Percentiles rank a stretch among this genome's conserved stretches.
Conservation (phyloP, 2,113 vertebrate genomes). For the Chamaea fasciata region DNA sequence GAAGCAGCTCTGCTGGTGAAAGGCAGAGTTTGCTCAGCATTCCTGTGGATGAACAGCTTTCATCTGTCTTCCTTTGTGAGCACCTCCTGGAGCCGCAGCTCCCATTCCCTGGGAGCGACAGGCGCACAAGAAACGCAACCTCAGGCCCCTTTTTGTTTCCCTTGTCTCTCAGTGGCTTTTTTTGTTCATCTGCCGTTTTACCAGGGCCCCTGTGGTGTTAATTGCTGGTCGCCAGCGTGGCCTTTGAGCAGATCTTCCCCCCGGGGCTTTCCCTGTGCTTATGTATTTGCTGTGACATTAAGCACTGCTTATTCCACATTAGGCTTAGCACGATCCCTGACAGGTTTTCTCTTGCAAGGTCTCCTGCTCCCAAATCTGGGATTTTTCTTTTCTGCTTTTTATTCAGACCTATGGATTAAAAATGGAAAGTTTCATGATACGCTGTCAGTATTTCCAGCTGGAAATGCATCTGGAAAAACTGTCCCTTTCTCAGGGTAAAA, state of each 20-base stretch:
- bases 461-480: not conserved
- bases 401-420: slow-evolving; percentile 56
- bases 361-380: slow-evolving; percentile 40
- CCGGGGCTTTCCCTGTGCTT: slow-evolving; percentile 26
- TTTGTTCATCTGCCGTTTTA: slow-evolving; percentile 63
- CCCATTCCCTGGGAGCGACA: slow-evolving; percentile 14
- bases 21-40: slow-evolving; percentile 16
- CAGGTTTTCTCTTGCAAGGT: slow-evolving; percentile 29
- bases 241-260: slow-evolving; percentile 59
- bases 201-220: slow-evolving; percentile 53
- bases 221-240: slow-evolving; percentile 49
- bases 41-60: not conserved
- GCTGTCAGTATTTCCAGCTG: slow-evolving; percentile 7
- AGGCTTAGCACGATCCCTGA: slow-evolving; percentile 39
- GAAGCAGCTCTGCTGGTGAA: not conserved
- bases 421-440: not conserved
- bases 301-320: slow-evolving; percentile 58
- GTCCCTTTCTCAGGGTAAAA: not conserved
- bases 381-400: slow-evolving; percentile 56
- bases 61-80: slow-evolving; percentile 27
- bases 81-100: not conserved
- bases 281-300: slow-evolving; percentile 64
- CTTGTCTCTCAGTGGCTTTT: slow-evolving; percentile 43
- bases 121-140: slow-evolving; percentile 7
- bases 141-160: slow-evolving; percentile 30